These are phyloP conservation scores for Neosilurus hyrtlii DNA, from an alignment of 2,797 vertebrate genomes.

Conservation along the genomic window DNA sequence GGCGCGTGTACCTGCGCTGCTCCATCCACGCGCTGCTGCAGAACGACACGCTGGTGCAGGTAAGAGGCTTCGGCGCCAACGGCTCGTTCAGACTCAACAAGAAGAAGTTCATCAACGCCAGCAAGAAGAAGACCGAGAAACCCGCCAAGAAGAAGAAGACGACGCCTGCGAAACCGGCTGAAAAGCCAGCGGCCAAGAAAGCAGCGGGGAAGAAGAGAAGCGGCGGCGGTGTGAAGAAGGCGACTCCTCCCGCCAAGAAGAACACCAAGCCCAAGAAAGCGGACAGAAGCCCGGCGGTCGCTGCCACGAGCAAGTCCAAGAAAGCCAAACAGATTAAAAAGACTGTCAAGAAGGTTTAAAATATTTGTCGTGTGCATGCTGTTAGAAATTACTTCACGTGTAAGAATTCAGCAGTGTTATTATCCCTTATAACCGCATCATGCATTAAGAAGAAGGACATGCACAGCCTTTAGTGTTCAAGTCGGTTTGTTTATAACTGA, in stretches of 20 bases:
- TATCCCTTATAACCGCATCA: not conserved
- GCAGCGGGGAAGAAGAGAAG: slow-evolving; percentile 56
- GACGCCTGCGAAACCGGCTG: slow-evolving; percentile 42
- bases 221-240: slow-evolving; percentile 43
- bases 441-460: not conserved
- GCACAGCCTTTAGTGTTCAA: not conserved
- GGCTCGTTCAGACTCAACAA: slow-evolving; percentile 83
- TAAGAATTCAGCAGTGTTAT: not conserved
- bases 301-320: slow-evolving; percentile 63
- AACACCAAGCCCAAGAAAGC: slow-evolving; percentile 52
- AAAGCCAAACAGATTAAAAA: slow-evolving; percentile 23
- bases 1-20: slow-evolving; percentile 82
- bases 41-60: slow-evolving; percentile 82
- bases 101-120: slow-evolving; percentile 74
- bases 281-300: slow-evolving; percentile 19
- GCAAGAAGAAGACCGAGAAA: slow-evolving; percentile 48
- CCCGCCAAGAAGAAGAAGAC: slow-evolving; percentile 9
- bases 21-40: slow-evolving; percentile 82
- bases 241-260: slow-evolving; percentile 44
- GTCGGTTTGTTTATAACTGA: not conserved
- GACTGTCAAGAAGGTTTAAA: slow-evolving; percentile 6
- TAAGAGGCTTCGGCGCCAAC: slow-evolving; percentile 82
- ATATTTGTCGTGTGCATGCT: not conserved
- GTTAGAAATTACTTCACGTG: too few species aligned
- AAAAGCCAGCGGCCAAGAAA: slow-evolving; percentile 47